Evolutionary conservation across 2,888 invertebrate species (phyloP).

Genomic region (Lissocephala sabroskyi): DNA sequence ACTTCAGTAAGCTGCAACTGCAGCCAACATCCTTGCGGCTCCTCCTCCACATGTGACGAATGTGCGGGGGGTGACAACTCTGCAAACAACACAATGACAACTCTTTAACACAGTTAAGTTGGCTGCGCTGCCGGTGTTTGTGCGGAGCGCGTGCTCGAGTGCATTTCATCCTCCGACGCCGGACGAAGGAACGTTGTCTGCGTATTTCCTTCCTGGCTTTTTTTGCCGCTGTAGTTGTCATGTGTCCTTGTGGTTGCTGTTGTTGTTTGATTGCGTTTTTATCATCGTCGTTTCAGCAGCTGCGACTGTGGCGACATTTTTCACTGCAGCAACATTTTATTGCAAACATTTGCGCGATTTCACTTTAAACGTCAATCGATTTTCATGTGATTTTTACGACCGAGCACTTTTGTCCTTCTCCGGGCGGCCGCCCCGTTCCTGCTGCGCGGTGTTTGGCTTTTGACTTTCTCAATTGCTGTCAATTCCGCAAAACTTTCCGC

Average conservation of each 20-base stretch:
- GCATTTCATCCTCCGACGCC: constrained; percentile 44
- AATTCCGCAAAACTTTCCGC: no score
- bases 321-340: constrained; percentile 54
- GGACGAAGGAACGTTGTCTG: no score
- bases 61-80: constrained; percentile 38
- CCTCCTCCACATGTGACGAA: no score
- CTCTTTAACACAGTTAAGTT: constrained; percentile 61
- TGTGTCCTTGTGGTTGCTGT: no score
- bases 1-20: constrained; percentile 64
- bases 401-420: constrained; percentile 24
- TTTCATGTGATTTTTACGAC: constrained; percentile 59
- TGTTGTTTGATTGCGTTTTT: constrained; percentile 61
- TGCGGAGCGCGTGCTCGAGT: constrained; percentile 48
- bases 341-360: constrained; percentile 59
- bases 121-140: constrained; percentile 12
- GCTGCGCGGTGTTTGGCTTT: constrained; percentile 16
- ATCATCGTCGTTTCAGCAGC: constrained; percentile 58
- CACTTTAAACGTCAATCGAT: constrained; percentile 62
- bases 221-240: no score
- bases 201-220: no score
- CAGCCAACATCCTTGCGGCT: constrained; percentile 28
- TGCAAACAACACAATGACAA: constrained; percentile 60
- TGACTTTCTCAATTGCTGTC: constrained; percentile 20
- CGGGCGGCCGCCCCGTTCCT: constrained; percentile 14
- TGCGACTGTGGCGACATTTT: constrained; percentile 45